phyloP scores from a whole-genome alignment of 2,888 invertebrate species.

The Pedicia rivosa region DNA sequence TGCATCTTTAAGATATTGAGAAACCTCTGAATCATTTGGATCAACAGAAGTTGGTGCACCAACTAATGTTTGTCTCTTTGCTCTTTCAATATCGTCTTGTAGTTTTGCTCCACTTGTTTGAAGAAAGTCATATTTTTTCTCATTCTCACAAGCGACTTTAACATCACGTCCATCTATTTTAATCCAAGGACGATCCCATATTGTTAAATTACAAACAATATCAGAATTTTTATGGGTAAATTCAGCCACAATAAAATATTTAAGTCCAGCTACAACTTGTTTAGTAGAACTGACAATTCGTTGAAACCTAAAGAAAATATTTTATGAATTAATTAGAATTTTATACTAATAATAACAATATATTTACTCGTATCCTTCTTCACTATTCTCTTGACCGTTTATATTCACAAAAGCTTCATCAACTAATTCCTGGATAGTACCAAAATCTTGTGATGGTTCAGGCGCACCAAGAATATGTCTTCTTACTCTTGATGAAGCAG shows the following conservation, averaged over 20 bases:
- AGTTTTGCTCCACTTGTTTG: slow-evolving; percentile 27
- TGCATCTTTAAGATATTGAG: slow-evolving; percentile 5
- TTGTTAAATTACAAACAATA: slow-evolving; percentile 31
- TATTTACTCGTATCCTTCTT: neutral
- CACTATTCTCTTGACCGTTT: neutral
- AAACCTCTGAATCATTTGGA: slow-evolving; percentile 10
- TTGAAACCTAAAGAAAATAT: slow-evolving; percentile 16
- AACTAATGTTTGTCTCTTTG: slow-evolving; percentile 26
- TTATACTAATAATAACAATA: no score
- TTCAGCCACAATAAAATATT: slow-evolving; percentile 30
- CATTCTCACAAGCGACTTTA: slow-evolving; percentile 22
- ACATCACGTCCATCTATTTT: slow-evolving; percentile 26
- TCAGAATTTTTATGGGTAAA: slow-evolving; percentile 21
- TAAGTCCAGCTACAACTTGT: slow-evolving; percentile 36
- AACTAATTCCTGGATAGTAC: neutral
- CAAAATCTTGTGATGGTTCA: neutral
- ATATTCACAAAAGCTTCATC: neutral
- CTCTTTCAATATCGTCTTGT: slow-evolving; percentile 11
- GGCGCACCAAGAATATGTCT: slow-evolving; percentile 16
- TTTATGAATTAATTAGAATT: neutral
- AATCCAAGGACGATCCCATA: slow-evolving; percentile 40
- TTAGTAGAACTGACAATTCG: slow-evolving; percentile 28
- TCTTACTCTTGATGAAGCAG: neutral
- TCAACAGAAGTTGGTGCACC: no score
- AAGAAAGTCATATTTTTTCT: slow-evolving; percentile 25